Evolutionary conservation across 2,888 invertebrate genomes (phyloP), one percentile per base, ranked within the genome.

Genomic region (Chaetogeoica ovagalla): DNA sequence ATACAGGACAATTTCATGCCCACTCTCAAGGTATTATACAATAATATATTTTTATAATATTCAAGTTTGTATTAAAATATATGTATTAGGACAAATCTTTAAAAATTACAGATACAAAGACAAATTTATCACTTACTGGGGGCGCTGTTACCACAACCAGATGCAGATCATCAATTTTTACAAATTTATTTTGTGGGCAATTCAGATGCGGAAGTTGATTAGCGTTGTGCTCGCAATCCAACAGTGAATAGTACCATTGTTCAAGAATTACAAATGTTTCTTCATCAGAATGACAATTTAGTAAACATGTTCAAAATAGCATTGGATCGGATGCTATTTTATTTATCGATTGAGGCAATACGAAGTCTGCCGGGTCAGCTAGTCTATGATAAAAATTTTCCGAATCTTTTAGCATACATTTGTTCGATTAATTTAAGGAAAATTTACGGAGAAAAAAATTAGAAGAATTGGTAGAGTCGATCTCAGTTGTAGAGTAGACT

Each of bases 231-330:
- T 39, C 66, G 39, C 66, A 66, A 66, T 39, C 66, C 37, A 39
- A 66, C 39, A 39, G 39, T 66, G 66, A 66, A 66, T 13, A 66
- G 66, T 39, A 66, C 37, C 66, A 66, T 66, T 66, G 66, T 39
- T 17, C 39, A 66, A 66, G 15, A 39, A 66, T 66, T 66, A 66
- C 66, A 66, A 66, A 66, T 66, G 43, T 66, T 66, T 66, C 39
- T 66, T 66, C 66, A 66, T 66, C 66, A 66, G 66, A 39, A 66
- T 39, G 39, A 66, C 66, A 66, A 66, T 66, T 66, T 66, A 66
- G 37, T 66, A 66, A 66, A 63, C 63, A 63, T 63, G 63, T 66
- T 66, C 66, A 66, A 66, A 66, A 66, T 39, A 39, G 15, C 66
- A 30, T 66, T 39, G 39, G 39, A 39, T 39, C n/a, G n/a, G n/a